These are phyloP conservation scores for Drosophila elegans DNA, from an alignment of 1,140 invertebrate genomes.

Conservation along the genomic window DNA sequence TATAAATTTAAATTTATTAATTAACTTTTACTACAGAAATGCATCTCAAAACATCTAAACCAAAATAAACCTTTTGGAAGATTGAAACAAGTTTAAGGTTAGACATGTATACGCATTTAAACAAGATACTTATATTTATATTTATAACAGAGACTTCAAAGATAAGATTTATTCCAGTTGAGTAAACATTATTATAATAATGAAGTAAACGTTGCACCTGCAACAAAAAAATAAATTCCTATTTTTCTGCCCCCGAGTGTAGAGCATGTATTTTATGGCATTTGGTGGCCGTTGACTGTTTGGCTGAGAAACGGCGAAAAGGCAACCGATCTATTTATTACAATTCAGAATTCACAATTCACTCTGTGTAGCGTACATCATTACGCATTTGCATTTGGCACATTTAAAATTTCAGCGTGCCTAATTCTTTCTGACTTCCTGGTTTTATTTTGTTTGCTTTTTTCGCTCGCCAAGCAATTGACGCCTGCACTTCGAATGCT, in stretches of 20 bases:
- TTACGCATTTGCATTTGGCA: conserved; percentile 49
- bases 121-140: no score
- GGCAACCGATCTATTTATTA: conserved; percentile 71
- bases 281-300: conserved; percentile 43
- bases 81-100: no score
- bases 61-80: no score
- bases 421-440: conserved; percentile 34
- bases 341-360: conserved; percentile 42
- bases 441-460: conserved; percentile 25
- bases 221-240: neutral
- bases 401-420: conserved; percentile 45
- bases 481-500: conserved; percentile 60
- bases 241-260: conserved; percentile 9
- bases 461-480: conserved; percentile 30
- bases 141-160: no score
- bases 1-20: no score
- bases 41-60: no score
- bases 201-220: no score
- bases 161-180: no score
- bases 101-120: no score
- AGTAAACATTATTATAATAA: no score
- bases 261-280: conserved; percentile 35
- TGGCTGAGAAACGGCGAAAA: conserved; percentile 56
- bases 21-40: no score
- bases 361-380: conserved; percentile 23